phyloP scores from a whole-genome alignment of 2,113 vertebrate genomes.

The Ochotona curzoniae region DNA sequence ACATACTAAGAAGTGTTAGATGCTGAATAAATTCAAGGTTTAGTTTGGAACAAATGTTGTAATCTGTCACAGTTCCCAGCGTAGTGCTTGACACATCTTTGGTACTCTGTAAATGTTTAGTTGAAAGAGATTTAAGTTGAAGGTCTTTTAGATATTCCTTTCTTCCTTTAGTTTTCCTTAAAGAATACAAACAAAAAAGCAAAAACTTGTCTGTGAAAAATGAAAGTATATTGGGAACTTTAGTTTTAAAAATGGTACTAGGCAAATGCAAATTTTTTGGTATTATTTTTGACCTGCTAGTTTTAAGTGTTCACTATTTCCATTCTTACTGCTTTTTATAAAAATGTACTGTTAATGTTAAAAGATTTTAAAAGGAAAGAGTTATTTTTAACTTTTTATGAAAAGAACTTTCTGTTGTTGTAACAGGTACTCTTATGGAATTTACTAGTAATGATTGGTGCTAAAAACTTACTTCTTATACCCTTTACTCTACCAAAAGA shows the following conservation, averaged over 20 bases:
- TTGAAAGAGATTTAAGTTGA: constrained; percentile 30
- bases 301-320: constrained; percentile 56
- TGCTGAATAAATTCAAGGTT: constrained; percentile 14
- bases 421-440: background rate
- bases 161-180: constrained; percentile 46
- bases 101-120: constrained; percentile 34
- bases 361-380: constrained; percentile 37
- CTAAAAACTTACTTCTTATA: background rate
- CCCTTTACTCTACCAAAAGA: constrained; percentile 12
- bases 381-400: constrained; percentile 29
- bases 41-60: constrained; percentile 17
- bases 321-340: background rate
- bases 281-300: constrained; percentile 51
- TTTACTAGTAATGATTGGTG: background rate
- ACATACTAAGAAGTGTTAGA: background rate
- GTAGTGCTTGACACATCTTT: background rate
- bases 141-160: constrained; percentile 27
- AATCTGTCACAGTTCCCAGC: background rate
- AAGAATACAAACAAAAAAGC: background rate
- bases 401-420: constrained; percentile 15
- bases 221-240: constrained; percentile 51
- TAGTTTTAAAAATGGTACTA: constrained; percentile 36
- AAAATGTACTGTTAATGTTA: constrained; percentile 5
- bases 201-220: constrained; percentile 19
- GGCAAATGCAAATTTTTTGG: constrained; percentile 51